A percentile compares a stretch with the other conserved stretches of the same genome.
Evolutionary conservation across 2,888 invertebrate genomes (phyloP).

Genomic region (Lapara coniferarum): DNA sequence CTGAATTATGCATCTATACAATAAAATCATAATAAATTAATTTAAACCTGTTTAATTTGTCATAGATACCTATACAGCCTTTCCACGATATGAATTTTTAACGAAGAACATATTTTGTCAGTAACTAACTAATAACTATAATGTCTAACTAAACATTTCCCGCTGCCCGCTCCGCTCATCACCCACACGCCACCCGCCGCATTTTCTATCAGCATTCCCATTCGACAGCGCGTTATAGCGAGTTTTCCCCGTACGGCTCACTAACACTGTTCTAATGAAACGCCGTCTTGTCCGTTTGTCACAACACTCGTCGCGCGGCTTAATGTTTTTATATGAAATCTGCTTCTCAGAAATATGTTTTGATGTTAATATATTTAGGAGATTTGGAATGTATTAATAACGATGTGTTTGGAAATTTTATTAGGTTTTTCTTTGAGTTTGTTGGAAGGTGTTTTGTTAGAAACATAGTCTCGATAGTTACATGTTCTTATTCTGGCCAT

Average conservation of each 20-base stretch:
- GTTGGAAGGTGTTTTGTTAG: too few species aligned
- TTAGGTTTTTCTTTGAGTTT: too few species aligned
- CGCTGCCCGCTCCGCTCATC: conserved; percentile 13
- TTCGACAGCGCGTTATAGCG: conserved; percentile 37
- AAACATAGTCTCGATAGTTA: too few species aligned
- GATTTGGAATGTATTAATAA: conserved; percentile 8
- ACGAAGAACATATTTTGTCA: too few species aligned
- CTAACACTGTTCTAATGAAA: conserved; percentile 41
- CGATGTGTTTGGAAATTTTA: background rate
- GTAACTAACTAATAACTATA: too few species aligned
- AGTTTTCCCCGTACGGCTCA: conserved; percentile 37
- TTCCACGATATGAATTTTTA: too few species aligned
- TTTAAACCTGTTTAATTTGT: too few species aligned
- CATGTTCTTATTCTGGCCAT: too few species aligned
- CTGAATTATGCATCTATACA: too few species aligned
- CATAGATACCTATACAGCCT: too few species aligned
- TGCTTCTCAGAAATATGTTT: background rate
- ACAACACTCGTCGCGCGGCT: conserved; percentile 28
- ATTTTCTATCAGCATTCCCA: conserved; percentile 37
- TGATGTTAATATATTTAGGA: background rate
- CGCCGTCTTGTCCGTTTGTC: conserved; percentile 32
- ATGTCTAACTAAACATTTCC: background rate
- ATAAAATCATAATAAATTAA: too few species aligned
- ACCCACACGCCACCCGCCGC: background rate
- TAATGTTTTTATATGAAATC: conserved; percentile 9